Conservation (phyloP, 2,113 vertebrate genomes). For the Pseudonaja textilis region DNA sequence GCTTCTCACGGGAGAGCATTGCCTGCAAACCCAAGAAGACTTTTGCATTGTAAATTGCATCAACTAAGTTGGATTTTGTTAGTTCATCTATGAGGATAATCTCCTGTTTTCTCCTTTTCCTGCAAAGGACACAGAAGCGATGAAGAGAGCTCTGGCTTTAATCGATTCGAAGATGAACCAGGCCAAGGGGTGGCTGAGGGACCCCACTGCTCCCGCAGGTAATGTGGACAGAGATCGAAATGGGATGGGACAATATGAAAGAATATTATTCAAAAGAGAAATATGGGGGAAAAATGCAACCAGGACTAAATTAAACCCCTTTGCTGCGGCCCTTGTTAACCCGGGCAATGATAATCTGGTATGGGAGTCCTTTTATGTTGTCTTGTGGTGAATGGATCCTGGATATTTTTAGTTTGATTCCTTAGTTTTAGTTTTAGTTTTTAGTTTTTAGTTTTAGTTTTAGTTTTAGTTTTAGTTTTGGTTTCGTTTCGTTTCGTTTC, state of each 20-base stretch:
- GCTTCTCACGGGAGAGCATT: conserved; percentile 38
- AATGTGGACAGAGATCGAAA: conserved; percentile 31
- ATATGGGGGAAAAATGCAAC: too few relatives aligned
- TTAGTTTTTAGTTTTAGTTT: too few relatives aligned
- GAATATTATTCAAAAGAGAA: not conserved
- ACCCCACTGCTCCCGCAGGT: conserved; percentile 90
- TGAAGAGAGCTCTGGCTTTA: conserved; percentile 93
- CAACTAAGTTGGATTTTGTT: conserved; percentile 14
- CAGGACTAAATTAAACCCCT: not conserved
- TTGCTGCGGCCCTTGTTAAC: not conserved
- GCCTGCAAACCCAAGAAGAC: conserved; percentile 5
- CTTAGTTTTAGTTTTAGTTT: too few relatives aligned
- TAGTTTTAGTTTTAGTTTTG: too few relatives aligned
- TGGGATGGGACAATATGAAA: too few relatives aligned
- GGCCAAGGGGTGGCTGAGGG: conserved; percentile 95
- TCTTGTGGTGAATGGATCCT: too few relatives aligned
- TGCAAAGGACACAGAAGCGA: conserved; percentile 93
- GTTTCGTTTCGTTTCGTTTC: too few relatives aligned
- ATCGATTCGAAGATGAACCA: conserved; percentile 96
- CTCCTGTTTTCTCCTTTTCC: conserved; percentile 44
- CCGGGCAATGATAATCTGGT: not conserved
- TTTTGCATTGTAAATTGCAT: conserved; percentile 28
- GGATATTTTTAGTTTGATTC: too few relatives aligned
- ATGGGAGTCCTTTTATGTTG: not conserved
- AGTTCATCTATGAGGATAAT: conserved; percentile 19